Base-by-base conservation (phyloP, 2,888 invertebrate species). In the Amblyjoppa fuscipennis region DNA sequence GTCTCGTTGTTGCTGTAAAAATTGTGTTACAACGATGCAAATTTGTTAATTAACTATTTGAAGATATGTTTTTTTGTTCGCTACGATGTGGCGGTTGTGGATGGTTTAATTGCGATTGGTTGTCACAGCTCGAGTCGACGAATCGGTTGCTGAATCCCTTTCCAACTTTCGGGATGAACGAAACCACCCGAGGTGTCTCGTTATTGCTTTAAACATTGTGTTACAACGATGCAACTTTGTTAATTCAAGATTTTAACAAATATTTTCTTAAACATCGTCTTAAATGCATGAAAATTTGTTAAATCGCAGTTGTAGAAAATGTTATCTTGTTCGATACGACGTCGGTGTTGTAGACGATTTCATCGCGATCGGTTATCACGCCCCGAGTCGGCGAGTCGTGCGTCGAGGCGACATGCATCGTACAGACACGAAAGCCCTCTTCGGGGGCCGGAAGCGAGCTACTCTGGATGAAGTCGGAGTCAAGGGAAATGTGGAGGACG, bases 381-480 rank as follows among this genome's bases (percentile, higher is more conserved):
- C 45, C 13, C 13, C 45, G 45, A 16, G 45, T 4, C 45, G 45
- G 16, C 45, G 16, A 49, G 13, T 49, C 45, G 16, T 49, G 45
- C 16, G 13, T 4, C 45, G 45, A 49, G 16, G 3, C 16, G 45
- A 49, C 45, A 16, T 49, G 45, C 16, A 49, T 49, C 16, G 45
- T 49, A 16, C 45, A 49, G 45, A 49, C 45, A 45, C 41, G 45
- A 25, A 34, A 69, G 9, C 41, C 20, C 13, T 69, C 38, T 69
- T 45, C 45, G 59, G 31, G 56, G 20, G 31, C 61, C 38, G 70
- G 59, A 70, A 70, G 70, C n/a, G n/a, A 59, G 49, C n/a, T 25
- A 45, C 49, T 34, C 16, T 16, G 6, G 49, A 76, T 13, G 53
- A 51, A n/a, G 31, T 51, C 34, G 49, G 51, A 76, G 51, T 41